phyloP scores from a whole-genome alignment of 2,888 invertebrate species.

The Lacanobia oleracea region DNA sequence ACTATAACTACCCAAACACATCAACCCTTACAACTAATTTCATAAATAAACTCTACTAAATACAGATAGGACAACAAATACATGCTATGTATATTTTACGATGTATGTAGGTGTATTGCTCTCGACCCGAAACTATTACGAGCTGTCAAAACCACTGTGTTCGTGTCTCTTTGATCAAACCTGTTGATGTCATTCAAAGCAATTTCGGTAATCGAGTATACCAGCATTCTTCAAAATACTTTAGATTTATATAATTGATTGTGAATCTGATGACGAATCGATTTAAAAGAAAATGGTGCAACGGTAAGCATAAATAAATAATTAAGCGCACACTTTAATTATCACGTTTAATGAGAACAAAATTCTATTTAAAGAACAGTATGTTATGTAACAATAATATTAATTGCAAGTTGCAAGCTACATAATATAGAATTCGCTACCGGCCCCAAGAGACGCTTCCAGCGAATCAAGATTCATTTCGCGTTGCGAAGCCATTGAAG shows the following conservation, averaged over 20 bases:
- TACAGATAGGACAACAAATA: conserved; percentile 11
- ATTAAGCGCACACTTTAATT: conserved; percentile 1
- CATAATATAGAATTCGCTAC: conserved; percentile 17
- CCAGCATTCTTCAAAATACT: conserved; percentile 18
- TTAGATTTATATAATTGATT: neutral
- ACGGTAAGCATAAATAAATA: neutral
- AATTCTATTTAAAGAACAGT: conserved; percentile 2
- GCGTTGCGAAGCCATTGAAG: conserved; percentile 77
- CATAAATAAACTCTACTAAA: conserved; percentile 66
- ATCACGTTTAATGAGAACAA: conserved; percentile 9
- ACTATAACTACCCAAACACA: conserved; percentile 67
- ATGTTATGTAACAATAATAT: neutral
- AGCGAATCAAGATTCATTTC: conserved; percentile 81
- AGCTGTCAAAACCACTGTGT: conserved; percentile 51
- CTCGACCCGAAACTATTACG: conserved; percentile 33
- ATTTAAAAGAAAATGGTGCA: neutral
- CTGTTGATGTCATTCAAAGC: conserved; percentile 28
- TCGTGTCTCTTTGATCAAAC: conserved; percentile 58
- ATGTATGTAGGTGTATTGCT: neutral
- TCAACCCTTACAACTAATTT: conserved; percentile 69
- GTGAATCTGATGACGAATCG: neutral
- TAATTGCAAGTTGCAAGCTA: conserved; percentile 6
- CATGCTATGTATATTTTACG: neutral
- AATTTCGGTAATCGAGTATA: conserved; percentile 2
- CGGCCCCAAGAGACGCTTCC: conserved; percentile 45